Evolutionary conservation across 2,797 vertebrate species (phyloP).

Genomic region (Amazonetta brasiliensis): DNA sequence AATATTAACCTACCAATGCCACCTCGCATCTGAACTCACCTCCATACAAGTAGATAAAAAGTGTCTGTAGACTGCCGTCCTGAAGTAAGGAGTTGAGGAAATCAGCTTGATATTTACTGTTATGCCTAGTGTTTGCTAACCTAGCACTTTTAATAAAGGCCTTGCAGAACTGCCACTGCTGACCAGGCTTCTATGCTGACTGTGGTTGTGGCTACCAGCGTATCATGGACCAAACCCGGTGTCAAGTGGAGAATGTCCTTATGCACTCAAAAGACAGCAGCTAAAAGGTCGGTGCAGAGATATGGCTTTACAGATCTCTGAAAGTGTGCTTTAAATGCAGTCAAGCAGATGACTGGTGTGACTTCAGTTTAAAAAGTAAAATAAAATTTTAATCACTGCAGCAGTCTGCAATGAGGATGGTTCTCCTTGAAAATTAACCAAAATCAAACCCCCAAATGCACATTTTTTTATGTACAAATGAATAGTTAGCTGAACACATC

Average conservation of each 20-base stretch:
- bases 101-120: not conserved
- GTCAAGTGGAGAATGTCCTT: not conserved
- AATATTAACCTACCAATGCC: not conserved
- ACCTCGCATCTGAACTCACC: not conserved
- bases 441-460: not conserved
- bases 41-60: fast-evolving
- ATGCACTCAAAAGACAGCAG: not conserved
- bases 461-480: not conserved
- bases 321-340: not conserved
- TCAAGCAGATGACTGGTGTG: not conserved
- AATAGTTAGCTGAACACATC: not conserved
- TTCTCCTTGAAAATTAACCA: not conserved
- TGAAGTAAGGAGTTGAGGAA: not conserved
- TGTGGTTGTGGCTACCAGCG: not conserved
- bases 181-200: not conserved
- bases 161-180: not conserved
- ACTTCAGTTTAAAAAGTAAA: not conserved
- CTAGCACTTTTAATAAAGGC: not conserved
- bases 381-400: not conserved
- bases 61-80: too few species aligned
- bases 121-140: too few species aligned
- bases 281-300: not conserved
- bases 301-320: not conserved
- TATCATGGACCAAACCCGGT: not conserved
- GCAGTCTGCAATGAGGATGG: not conserved